Percentiles rank a stretch among this genome's conserved stretches.
Conservation (phyloP, 2,888 invertebrate species). For the Cataglyphis rosenhaueri region DNA sequence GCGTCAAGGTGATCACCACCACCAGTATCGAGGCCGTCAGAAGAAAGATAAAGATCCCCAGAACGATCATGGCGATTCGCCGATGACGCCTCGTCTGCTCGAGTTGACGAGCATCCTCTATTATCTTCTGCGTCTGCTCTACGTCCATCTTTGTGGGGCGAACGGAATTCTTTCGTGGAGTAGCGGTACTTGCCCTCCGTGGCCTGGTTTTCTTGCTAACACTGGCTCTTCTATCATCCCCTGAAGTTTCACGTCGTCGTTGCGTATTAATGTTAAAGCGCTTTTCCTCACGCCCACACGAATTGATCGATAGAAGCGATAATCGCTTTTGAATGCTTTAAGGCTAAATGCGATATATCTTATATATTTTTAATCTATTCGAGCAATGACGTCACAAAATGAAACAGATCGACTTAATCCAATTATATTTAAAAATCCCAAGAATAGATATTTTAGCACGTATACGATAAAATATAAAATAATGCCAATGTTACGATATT, state of each 20-base stretch:
- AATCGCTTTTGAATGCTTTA: slow-evolving; percentile 16
- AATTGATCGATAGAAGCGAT: slow-evolving; percentile 33
- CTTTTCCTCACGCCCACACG: slow-evolving; percentile 13
- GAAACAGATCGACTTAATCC: background rate
- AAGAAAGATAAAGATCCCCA: slow-evolving; percentile 91
- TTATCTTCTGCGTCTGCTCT: slow-evolving; percentile 85
- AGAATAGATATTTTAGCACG: background rate
- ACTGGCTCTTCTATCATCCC: slow-evolving; percentile 80
- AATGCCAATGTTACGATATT: background rate
- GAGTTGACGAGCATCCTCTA: slow-evolving; percentile 85
- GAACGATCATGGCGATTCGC: slow-evolving; percentile 90
- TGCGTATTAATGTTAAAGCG: slow-evolving; percentile 41
- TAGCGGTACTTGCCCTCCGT: slow-evolving; percentile 72
- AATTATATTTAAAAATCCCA: slow-evolving; percentile 16
- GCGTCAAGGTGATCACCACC: slow-evolving; percentile 92
- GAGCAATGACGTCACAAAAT: slow-evolving; percentile 4
- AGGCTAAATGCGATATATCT: background rate
- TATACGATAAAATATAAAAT: background rate
- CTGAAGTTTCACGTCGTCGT: slow-evolving; percentile 65
- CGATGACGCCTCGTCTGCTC: slow-evolving; percentile 90
- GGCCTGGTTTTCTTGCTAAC: slow-evolving; percentile 76
- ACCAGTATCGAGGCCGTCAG: slow-evolving; percentile 91
- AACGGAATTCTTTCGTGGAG: slow-evolving; percentile 94
- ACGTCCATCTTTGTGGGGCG: slow-evolving; percentile 75
- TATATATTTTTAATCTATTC: slow-evolving; percentile 17